phyloP scores from a whole-genome alignment of 2,888 invertebrate species.

The Trichogramma evanescens region DNA sequence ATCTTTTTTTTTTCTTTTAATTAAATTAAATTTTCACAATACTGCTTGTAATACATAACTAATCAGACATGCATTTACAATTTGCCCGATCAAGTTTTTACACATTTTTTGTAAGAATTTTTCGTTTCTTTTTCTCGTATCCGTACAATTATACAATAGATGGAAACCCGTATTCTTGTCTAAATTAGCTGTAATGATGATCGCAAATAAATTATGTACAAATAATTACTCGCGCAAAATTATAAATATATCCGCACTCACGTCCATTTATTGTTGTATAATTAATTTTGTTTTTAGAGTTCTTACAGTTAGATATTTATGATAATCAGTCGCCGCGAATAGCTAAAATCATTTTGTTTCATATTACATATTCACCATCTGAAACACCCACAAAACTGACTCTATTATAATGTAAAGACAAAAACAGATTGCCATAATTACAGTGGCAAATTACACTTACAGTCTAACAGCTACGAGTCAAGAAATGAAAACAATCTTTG shows the following conservation, averaged over 20 bases:
- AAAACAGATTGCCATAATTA: too few relatives aligned
- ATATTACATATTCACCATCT: too few relatives aligned
- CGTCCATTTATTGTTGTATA: neutral
- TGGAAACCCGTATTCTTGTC: conserved; percentile 3
- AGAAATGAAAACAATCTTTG: too few relatives aligned
- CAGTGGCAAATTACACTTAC: too few relatives aligned
- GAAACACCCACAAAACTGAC: too few relatives aligned
- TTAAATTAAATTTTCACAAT: conserved; percentile 38
- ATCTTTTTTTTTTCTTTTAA: neutral
- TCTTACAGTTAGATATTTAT: conserved; percentile 12
- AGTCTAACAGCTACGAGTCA: too few relatives aligned
- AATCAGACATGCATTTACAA: conserved; percentile 28
- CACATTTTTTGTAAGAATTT: conserved; percentile 7
- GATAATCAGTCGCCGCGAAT: conserved; percentile 18
- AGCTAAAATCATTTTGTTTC: neutral
- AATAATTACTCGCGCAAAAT: conserved; percentile 12
- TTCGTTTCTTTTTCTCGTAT: conserved; percentile 7
- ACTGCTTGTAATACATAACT: conserved; percentile 44
- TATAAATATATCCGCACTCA: too few relatives aligned
- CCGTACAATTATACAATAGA: conserved; percentile 19
- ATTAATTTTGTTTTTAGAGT: conserved; percentile 1
- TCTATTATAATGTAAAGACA: too few relatives aligned
- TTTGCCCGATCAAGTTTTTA: conserved; percentile 20
- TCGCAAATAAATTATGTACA: conserved; percentile 18
- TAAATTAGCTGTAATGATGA: conserved; percentile 12